Evolutionary conservation across 2,797 vertebrate species (phyloP).

Genomic region (Zonotrichia albicollis): DNA sequence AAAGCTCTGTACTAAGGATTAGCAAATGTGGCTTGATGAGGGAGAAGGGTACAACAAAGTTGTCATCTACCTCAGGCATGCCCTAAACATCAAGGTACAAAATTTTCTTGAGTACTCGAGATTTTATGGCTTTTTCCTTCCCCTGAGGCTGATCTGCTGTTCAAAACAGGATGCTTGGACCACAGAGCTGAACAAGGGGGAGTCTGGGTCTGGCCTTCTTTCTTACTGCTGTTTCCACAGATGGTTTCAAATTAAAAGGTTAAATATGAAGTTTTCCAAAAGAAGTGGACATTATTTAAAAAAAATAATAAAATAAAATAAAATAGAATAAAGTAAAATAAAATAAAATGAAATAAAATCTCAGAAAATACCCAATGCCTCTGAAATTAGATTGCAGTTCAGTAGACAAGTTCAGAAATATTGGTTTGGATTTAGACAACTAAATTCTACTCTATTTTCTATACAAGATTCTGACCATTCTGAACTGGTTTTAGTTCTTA

Average conservation of each 20-base stretch:
- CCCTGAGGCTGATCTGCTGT: not conserved
- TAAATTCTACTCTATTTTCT: not conserved
- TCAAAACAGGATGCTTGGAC: not conserved
- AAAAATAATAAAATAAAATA: not conserved
- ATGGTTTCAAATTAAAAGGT: not conserved
- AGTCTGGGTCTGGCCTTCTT: accelerated
- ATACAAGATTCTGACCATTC: not conserved
- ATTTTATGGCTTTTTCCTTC: not conserved
- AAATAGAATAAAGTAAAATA: not conserved
- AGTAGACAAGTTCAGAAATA: accelerated
- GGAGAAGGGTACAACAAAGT: not conserved
- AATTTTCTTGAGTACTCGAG: accelerated
- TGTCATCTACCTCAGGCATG: not conserved
- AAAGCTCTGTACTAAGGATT: not conserved
- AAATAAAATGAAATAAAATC: not conserved
- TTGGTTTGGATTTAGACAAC: not conserved
- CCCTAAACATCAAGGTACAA: not conserved
- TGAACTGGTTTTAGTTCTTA: not conserved
- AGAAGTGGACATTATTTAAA: not conserved
- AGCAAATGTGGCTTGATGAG: not conserved
- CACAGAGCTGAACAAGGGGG: not conserved
- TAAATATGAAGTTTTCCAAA: not conserved
- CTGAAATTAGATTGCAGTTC: not conserved
- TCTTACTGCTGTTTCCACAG: not conserved
- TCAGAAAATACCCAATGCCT: not conserved